These are phyloP conservation scores for Pseudochirops corinnae DNA, from an alignment of 2,797 vertebrate genomes.

Conservation along the genomic window DNA sequence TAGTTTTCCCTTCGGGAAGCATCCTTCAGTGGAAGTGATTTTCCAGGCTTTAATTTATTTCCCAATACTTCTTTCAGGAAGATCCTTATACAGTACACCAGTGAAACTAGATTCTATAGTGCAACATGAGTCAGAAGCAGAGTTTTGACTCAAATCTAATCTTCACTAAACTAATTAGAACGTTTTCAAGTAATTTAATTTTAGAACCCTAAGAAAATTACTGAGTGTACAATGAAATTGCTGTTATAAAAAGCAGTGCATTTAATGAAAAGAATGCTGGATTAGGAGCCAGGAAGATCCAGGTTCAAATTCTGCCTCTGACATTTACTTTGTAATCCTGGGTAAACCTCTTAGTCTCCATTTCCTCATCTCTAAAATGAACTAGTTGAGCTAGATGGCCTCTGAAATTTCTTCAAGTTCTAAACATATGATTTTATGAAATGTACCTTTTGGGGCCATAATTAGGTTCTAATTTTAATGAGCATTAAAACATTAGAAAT, in stretches of 20 bases:
- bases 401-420: not conserved
- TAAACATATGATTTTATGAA: not conserved
- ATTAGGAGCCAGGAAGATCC: not conserved
- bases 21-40: conserved; percentile 10
- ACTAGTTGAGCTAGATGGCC: not conserved
- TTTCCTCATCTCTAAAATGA: not conserved
- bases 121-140: not conserved
- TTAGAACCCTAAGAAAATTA: not conserved
- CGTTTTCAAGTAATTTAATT: not conserved
- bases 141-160: conserved; percentile 38
- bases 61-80: conserved; percentile 21
- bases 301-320: not conserved
- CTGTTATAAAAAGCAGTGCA: not conserved
- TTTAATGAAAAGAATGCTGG: not conserved
- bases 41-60: conserved; percentile 12
- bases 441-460: not conserved
- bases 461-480: not conserved
- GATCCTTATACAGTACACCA: not conserved
- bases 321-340: not conserved
- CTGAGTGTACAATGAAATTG: not conserved
- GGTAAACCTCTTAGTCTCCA: not conserved
- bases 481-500: not conserved
- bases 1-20: not conserved
- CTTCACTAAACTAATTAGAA: conserved; percentile 15
- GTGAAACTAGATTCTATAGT: not conserved